A percentile compares a stretch with the other conserved stretches of the same genome.
These are phyloP conservation scores for Tiliacea citrago DNA, from an alignment of 2,888 invertebrate genomes.

Conservation along the genomic window DNA sequence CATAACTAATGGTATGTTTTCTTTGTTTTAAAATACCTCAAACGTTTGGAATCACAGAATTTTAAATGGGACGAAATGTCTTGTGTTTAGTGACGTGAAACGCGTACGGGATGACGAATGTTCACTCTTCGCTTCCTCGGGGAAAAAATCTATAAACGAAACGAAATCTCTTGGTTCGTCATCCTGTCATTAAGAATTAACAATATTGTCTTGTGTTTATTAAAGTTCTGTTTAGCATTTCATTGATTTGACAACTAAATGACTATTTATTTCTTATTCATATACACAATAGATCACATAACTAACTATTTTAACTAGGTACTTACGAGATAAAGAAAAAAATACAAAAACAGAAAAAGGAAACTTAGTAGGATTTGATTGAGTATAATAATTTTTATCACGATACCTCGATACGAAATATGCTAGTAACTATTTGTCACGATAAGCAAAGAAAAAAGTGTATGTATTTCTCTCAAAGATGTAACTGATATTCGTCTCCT, in stretches of 20 bases:
- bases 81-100: constrained; percentile 83
- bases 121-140: constrained; percentile 71
- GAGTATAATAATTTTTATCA: background rate
- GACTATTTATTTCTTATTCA: too few relatives aligned
- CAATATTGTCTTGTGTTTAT: constrained; percentile 17
- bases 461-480: background rate
- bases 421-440: background rate
- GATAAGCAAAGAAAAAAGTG: background rate
- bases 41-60: constrained; percentile 65
- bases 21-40: constrained; percentile 83
- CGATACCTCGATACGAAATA: background rate
- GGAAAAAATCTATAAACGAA: constrained; percentile 84
- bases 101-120: constrained; percentile 84
- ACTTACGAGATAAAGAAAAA: too few relatives aligned
- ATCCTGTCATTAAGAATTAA: constrained; percentile 36
- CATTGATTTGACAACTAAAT: constrained; percentile 1
- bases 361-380: background rate
- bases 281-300: too few relatives aligned
- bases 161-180: constrained; percentile 60
- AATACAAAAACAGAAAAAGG: too few relatives aligned
- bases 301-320: too few relatives aligned
- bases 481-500: constrained; percentile 19
- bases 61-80: constrained; percentile 73
- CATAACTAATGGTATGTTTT: constrained; percentile 77
- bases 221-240: background rate